Conservation (phyloP, 2,113 vertebrate genomes). For the Cebus imitator region DNA sequence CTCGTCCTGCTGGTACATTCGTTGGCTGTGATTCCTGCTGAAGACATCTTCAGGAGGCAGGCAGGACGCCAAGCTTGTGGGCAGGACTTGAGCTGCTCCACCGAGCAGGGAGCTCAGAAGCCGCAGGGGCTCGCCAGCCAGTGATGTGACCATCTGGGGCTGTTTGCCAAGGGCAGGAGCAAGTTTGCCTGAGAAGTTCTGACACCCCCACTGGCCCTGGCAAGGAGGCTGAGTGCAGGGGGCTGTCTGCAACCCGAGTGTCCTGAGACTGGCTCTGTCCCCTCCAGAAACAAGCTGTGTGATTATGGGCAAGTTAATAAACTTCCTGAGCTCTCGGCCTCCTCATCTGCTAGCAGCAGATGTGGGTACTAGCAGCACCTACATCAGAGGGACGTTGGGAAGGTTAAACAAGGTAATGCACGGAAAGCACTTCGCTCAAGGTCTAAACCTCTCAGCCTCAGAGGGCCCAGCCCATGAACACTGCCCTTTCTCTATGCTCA, state of each 20-base stretch:
- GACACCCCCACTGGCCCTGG: background rate
- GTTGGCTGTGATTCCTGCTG: constrained; percentile 56
- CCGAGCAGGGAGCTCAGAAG: background rate
- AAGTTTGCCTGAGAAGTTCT: background rate
- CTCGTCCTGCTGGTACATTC: constrained; percentile 49
- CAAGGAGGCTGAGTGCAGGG: background rate
- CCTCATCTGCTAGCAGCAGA: background rate
- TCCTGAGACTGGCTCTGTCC: background rate
- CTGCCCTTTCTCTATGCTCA: background rate
- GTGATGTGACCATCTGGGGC: background rate
- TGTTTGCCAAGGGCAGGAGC: background rate
- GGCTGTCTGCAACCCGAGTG: background rate
- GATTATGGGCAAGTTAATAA: background rate
- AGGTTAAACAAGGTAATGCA: background rate
- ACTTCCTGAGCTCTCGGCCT: background rate
- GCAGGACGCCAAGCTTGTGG: constrained; percentile 59
- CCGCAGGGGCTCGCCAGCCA: background rate
- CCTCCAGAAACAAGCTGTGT: background rate
- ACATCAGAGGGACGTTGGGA: background rate
- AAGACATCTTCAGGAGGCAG: constrained; percentile 57
- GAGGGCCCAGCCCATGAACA: background rate
- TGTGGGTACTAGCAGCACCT: background rate
- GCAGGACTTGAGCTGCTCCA: background rate
- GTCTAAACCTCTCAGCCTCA: background rate
- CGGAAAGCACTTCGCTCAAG: background rate